These are phyloP conservation scores for Ranitomeya imitator DNA, from an alignment of 2,113 vertebrate species.

Conservation along the genomic window DNA sequence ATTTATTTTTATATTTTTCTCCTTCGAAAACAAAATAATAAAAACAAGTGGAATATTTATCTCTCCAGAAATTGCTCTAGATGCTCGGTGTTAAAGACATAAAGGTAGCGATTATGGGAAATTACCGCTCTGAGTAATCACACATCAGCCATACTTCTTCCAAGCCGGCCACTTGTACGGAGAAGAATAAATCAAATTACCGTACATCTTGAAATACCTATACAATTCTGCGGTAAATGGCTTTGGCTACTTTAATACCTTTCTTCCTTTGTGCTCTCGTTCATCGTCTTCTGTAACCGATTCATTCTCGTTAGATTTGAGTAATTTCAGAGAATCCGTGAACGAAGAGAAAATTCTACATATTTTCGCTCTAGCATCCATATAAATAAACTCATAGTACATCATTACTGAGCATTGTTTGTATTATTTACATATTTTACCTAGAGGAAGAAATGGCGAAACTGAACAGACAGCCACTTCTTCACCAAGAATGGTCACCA, in stretches of 20 bases:
- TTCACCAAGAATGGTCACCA: background rate
- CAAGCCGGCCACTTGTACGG: background rate
- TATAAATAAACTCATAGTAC: background rate
- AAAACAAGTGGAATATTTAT: conserved; percentile 32
- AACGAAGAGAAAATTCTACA: background rate
- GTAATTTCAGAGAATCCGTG: background rate
- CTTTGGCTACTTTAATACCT: conserved; percentile 29
- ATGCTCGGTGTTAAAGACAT: conserved; percentile 14
- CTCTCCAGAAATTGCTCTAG: background rate
- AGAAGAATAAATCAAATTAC: conserved; percentile 30
- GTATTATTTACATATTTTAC: background rate
- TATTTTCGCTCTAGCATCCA: background rate
- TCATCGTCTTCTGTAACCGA: background rate
- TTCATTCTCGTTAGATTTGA: conserved; percentile 17
- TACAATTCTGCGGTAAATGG: conserved; percentile 8
- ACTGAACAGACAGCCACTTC: background rate
- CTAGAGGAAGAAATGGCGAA: background rate
- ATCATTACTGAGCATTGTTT: background rate
- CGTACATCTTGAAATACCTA: conserved; percentile 26
- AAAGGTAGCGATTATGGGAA: background rate
- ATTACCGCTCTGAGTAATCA: conserved; percentile 12
- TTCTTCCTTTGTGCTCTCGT: conserved; percentile 18
- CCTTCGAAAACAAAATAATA: conserved; percentile 23
- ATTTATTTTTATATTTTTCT: conserved; percentile 5
- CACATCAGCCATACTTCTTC: background rate